A percentile compares a stretch with the other conserved stretches of the same genome.
Evolutionary conservation across 1,140 invertebrate species (phyloP).

Genomic region (Asbolus verrucosus): DNA sequence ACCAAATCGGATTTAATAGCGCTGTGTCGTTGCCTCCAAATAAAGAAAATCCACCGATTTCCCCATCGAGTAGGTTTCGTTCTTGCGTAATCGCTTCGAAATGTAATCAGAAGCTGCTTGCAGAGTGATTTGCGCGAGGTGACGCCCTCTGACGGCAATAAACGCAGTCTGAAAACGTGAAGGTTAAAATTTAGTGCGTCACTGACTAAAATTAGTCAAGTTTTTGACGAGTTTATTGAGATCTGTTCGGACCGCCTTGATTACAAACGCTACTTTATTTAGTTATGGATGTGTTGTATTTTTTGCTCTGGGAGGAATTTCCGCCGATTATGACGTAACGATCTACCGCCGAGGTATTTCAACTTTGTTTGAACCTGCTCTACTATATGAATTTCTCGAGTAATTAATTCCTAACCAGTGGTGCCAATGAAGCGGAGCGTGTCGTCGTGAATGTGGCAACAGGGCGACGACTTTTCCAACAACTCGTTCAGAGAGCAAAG

Average conservation of each 20-base stretch:
- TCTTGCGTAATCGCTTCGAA: too few species aligned
- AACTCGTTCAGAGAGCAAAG: too few species aligned
- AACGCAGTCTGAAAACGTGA: conserved; percentile 34
- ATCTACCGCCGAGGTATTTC: not conserved
- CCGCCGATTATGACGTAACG: not conserved
- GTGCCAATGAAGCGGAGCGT: too few species aligned
- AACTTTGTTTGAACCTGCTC: not conserved
- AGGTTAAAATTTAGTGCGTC: conserved; percentile 46
- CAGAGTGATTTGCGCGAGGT: not conserved
- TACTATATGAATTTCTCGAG: too few species aligned
- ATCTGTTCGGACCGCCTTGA: conserved; percentile 17
- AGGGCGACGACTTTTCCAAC: too few species aligned
- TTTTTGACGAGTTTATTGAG: conserved; percentile 35
- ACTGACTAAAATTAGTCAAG: conserved; percentile 45
- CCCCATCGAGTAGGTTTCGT: too few species aligned
- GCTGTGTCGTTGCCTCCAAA: not conserved
- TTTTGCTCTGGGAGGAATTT: conserved; percentile 10
- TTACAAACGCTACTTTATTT: conserved; percentile 26
- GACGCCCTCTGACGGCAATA: conserved; percentile 33
- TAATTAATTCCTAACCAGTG: too few species aligned
- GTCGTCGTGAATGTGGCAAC: too few species aligned
- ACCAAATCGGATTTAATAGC: too few species aligned
- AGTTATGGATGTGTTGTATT: too few species aligned
- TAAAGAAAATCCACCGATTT: not conserved
- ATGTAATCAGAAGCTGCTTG: not conserved